A percentile compares a stretch with the other conserved stretches of the same genome.
phyloP scores from a whole-genome alignment of 1,140 invertebrate genomes.

The Monochamus saltuarius region DNA sequence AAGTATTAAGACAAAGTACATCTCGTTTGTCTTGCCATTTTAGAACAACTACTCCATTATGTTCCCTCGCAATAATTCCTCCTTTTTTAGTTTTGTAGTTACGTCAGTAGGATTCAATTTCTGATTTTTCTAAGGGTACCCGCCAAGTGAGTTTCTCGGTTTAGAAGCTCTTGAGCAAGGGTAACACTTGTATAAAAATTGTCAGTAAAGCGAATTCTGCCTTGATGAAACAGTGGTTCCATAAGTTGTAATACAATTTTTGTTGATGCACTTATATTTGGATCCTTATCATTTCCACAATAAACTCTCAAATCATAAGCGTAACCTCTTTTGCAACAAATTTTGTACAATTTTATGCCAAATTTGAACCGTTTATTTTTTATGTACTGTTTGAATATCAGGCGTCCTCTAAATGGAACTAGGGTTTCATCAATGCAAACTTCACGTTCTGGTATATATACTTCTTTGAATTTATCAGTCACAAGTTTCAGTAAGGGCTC shows the following conservation, averaged over 20 bases:
- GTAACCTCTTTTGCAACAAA: slow-evolving; percentile 6
- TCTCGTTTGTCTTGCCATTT: slow-evolving; percentile 22
- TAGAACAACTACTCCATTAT: slow-evolving; percentile 14
- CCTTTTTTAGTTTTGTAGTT: slow-evolving; percentile 10
- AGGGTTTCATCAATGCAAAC: neutral
- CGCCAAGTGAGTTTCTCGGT: slow-evolving; percentile 18
- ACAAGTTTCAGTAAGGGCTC: slow-evolving; percentile 3
- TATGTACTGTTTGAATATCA: neutral
- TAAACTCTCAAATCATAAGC: slow-evolving; percentile 9
- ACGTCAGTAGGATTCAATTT: slow-evolving; percentile 16
- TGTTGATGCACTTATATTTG: slow-evolving; percentile 3
- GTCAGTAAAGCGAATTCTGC: slow-evolving; percentile 33
- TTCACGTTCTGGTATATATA: slow-evolving; percentile 1
- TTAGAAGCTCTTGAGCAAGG: slow-evolving; percentile 40
- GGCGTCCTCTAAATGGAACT: neutral
- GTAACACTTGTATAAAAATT: slow-evolving; percentile 51
- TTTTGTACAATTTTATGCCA: slow-evolving; percentile 10
- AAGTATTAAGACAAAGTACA: slow-evolving; percentile 38
- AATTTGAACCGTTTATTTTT: neutral
- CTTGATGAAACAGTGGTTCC: slow-evolving; percentile 5
- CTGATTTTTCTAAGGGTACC: slow-evolving; percentile 16
- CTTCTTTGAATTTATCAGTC: slow-evolving; percentile 7
- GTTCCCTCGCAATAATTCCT: slow-evolving; percentile 17
- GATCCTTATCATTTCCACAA: slow-evolving; percentile 16
- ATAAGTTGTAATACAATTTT: slow-evolving; percentile 7